These are phyloP conservation scores for Zygothrica quintamaculata DNA, from an alignment of 2,888 invertebrate species.

Conservation along the genomic window DNA sequence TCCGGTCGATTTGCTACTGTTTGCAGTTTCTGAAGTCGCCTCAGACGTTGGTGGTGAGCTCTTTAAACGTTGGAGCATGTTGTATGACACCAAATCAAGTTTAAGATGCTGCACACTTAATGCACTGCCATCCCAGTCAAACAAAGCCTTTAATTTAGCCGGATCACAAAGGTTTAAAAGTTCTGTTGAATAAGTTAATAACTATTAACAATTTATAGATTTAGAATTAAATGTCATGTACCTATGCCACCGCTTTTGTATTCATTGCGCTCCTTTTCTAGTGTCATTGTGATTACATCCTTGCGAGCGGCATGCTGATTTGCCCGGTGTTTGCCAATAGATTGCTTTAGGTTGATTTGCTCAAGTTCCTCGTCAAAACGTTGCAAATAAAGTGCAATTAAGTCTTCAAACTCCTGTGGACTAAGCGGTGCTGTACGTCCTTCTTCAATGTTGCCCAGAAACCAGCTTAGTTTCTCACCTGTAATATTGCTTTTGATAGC, in stretches of 20 bases:
- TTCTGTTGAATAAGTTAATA: constrained; percentile 56
- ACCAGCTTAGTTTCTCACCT: constrained; percentile 92
- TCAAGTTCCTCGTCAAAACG: constrained; percentile 91
- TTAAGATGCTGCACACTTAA: constrained; percentile 84
- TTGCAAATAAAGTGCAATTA: constrained; percentile 85
- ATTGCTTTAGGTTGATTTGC: constrained; percentile 91
- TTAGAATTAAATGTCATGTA: constrained; percentile 50
- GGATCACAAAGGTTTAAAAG: constrained; percentile 82
- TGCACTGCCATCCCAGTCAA: constrained; percentile 84
- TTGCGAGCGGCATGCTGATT: constrained; percentile 92
- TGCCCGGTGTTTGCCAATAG: constrained; percentile 88
- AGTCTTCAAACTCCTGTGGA: constrained; percentile 86
- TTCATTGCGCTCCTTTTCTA: constrained; percentile 90
- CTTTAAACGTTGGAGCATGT: constrained; percentile 77
- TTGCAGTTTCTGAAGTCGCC: constrained; percentile 26
- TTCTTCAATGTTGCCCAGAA: constrained; percentile 87
- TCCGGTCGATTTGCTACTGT: not conserved
- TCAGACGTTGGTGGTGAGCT: constrained; percentile 50
- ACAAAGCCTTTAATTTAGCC: constrained; percentile 76
- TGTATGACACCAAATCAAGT: constrained; percentile 81
- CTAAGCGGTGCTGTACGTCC: constrained; percentile 85
- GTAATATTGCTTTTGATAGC: constrained; percentile 90
- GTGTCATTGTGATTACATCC: constrained; percentile 91
- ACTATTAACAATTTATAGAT: not conserved
- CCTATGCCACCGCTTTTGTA: constrained; percentile 92